phyloP scores from a whole-genome alignment of 2,113 vertebrate species.

The Ceyx cyanopectus region DNA sequence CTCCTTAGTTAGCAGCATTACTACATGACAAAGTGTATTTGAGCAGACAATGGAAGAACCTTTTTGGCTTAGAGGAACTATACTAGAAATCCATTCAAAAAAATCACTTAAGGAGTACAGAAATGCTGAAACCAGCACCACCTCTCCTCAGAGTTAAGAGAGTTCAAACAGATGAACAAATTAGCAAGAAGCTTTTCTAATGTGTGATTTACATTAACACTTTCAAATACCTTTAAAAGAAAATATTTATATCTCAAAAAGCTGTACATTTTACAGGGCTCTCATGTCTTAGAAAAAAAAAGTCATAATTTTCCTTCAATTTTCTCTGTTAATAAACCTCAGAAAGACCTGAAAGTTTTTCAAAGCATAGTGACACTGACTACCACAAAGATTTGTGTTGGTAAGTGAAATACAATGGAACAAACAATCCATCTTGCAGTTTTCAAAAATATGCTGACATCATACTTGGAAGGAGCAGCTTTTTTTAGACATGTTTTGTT shows the following conservation, averaged over 20 bases:
- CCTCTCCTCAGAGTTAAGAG: neutral
- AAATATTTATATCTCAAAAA: neutral
- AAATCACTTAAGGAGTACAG: neutral
- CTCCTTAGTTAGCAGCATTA: neutral
- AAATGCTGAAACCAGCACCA: neutral
- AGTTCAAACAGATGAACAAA: neutral
- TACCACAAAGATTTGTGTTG: neutral
- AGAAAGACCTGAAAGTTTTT: neutral
- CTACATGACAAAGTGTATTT: neutral
- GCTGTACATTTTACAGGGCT: neutral
- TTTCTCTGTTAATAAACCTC: neutral
- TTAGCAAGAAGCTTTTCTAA: neutral
- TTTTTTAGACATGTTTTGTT: neutral
- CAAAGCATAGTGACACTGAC: neutral
- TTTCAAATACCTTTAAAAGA: neutral
- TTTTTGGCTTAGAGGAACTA: neutral
- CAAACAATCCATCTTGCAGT: neutral
- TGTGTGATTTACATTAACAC: neutral
- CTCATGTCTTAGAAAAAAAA: neutral
- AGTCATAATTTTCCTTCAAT: neutral
- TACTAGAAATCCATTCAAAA: neutral
- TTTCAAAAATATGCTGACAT: neutral
- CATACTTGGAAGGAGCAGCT: neutral
- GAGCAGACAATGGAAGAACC: neutral
- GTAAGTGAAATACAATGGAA: neutral